Base-by-base conservation (phyloP, 2,113 vertebrate genomes). In the Pholis gunnellus region DNA sequence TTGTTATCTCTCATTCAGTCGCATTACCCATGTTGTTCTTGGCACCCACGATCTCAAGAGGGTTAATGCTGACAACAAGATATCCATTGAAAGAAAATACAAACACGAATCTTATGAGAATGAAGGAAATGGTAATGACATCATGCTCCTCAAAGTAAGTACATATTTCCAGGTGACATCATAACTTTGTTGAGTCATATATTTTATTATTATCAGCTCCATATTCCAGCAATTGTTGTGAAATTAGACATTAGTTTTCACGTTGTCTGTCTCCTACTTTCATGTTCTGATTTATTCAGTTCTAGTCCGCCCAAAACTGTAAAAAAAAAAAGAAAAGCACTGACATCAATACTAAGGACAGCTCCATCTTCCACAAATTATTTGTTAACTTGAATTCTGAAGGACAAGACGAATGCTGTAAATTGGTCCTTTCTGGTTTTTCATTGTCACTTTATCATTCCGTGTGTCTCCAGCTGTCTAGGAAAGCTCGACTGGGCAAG, bases 101-200 rank as follows among this genome's bases (percentile, higher is more conserved):
- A 88, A 40, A 31, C 68, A 50, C 7, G 6, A 6, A 18, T 7
- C 0, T 0, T 95, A 69, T 31, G 5, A 5, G 5, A 0, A 1
- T 0, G 0, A 0, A 1, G 4, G 0, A 7, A 0, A 0, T 1
- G 91, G 91, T 13, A 10, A 72, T 20, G 94, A 95, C 83, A 91
- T 94, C 75, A 92, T 94, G 93, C 88, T 94, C 52, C 83, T 94
- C 27, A 90, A 91, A 84, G 94, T 95, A 88, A 44, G 65, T 65
- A 20, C 6, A 52, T 15, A 15, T 57, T 52, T 0, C 40, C 10
- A 20, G 1, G 20, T 34, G 27, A 25, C 42, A 52, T 17, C 3
- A 9, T 9, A 14, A 8, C 20, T n/a, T 74, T 25, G n/a, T 25
- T 3, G 54, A 10, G n/a, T 57, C 10, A 57, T 14, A 2, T 13